Percentiles rank a stretch among this genome's conserved stretches.
Evolutionary conservation across 2,888 invertebrate genomes (phyloP).

Genomic region (Heteropelma amictum): DNA sequence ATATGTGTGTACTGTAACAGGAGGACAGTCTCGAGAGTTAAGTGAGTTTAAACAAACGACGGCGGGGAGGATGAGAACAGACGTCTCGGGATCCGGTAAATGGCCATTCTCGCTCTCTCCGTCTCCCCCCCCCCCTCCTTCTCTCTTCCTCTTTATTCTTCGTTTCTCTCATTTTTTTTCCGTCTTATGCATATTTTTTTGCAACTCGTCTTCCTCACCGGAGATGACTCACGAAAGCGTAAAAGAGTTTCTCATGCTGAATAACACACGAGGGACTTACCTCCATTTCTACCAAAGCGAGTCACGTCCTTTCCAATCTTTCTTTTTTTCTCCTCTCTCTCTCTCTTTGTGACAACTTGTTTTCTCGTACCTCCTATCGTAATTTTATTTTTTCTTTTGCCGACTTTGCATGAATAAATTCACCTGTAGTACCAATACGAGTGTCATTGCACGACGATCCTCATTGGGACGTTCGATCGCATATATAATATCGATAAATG

Average conservation of each 20-base stretch:
- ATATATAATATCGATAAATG: slow-evolving; percentile 7
- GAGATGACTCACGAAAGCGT: slow-evolving; percentile 49
- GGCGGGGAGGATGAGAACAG: slow-evolving; percentile 40
- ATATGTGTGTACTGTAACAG: background rate
- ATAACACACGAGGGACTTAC: slow-evolving; percentile 22
- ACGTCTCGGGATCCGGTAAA: slow-evolving; percentile 53
- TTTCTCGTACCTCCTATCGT: slow-evolving; percentile 11
- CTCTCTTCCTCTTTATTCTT: slow-evolving; percentile 8
- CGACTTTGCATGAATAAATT: background rate
- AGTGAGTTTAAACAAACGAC: slow-evolving; percentile 64
- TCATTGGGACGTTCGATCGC: background rate
- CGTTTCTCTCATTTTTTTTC: background rate
- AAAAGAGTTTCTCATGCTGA: slow-evolving; percentile 25
- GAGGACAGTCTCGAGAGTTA: slow-evolving; percentile 55
- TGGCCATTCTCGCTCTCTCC: slow-evolving; percentile 40
- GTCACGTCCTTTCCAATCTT: slow-evolving; percentile 23
- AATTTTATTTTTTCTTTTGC: background rate
- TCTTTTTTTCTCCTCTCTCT: background rate
- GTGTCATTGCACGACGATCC: background rate
- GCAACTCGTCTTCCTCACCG: slow-evolving; percentile 47
- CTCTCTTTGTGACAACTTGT: slow-evolving; percentile 17
- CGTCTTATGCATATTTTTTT: slow-evolving; percentile 31
- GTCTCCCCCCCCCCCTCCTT: slow-evolving; percentile 2
- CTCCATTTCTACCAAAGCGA: background rate
- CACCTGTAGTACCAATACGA: background rate